Base-by-base conservation (phyloP, 1,140 invertebrate genomes). In the Zaprionus gabonicus region DNA sequence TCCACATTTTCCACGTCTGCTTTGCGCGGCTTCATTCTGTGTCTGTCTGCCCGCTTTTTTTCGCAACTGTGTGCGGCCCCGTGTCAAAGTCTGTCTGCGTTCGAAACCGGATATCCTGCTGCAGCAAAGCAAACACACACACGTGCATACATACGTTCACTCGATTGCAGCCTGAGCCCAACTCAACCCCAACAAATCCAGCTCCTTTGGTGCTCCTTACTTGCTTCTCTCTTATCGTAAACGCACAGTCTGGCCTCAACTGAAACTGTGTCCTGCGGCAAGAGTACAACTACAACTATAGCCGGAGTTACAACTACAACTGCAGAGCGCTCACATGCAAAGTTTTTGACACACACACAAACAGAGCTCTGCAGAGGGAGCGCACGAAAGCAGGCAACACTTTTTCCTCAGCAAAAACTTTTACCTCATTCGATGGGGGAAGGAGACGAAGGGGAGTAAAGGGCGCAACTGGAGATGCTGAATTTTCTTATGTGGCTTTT, bases 61-160 rank as follows among this genome's bases (percentile, higher is more conserved):
- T 46, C 9, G 28, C 28, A 0, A 31, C 28, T 31, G 28, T 56
- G 12, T 60, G 27, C 34, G 12, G 2, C 13, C 23, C 44, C 27
- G 36, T 58, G 72, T 17, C 31, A 55, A 31, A 34, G 83, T 80
- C 84, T 80, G 80, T 80, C 67, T 87, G 55, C 76, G 78, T 77
- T 87, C 53, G 76, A 72, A 84, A 90, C 76, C 84, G 84, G 84
- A 90, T 85, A 90, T 88, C 85, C 84, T 81, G 85, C 78, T 90
- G 76, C 75, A 68, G 78, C 84, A 76, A 41, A 68, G 76, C 56
- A 58, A 31, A 66, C 57, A 56, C 38, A 49, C 41, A 59, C 63
- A 65, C 23, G 57, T 46, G 41, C 58, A 23, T 23, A 23, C 23
- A 60, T 53, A 63, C 57, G 62, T 23, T 62, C 28, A 55, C 0